Base-by-base conservation (phyloP, 2,113 vertebrate species). In the Psettodes erumei region DNA sequence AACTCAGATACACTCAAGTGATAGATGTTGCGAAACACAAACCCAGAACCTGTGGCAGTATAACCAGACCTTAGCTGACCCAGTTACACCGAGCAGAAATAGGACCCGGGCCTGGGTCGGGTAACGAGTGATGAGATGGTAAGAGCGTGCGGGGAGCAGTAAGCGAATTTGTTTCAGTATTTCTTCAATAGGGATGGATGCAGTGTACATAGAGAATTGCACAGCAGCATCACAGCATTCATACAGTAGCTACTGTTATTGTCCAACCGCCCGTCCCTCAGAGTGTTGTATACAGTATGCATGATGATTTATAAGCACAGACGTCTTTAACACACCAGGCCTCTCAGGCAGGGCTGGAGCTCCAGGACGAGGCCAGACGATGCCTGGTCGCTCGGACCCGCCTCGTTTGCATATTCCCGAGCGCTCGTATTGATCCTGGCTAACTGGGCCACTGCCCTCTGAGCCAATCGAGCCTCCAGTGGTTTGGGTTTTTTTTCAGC, bases 401-500 rank as follows among this genome's bases (percentile, higher is more conserved):
- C 30, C 27, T 62, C 55, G 37, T 16, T 27, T 30, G 33, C 3
- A 1, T 35, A 37, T 45, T 67, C 62, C 64, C 1, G 8, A 40
- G 51, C 35, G 3, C 19, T 59, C 38, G 3, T 68, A 72, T 73
- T 54, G 58, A 83, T 78, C 55, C 27, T 27, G n/a, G 27, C 62
- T 30, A 53, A 55, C 32, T 62, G 56, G 55, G 51, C 59, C 2
- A 13, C 3, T 63, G 50, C 50, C 42, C 27, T 53, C 42, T 43
- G 6, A 77, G 35, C 43, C 45, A 40, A 54, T 59, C 13, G 48
- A 73, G 70, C 59, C 43, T 50, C 18, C 38, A 53, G 64, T 19
- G 1, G 70, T 58, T 50, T 27, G 37, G n/a, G n/a, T n/a, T n/a
- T 48, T 77, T 71, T 77, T n/a, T 61, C 62, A 66, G 76, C n/a